Conservation (phyloP, 2,113 vertebrate genomes). For the Stegastes partitus region DNA sequence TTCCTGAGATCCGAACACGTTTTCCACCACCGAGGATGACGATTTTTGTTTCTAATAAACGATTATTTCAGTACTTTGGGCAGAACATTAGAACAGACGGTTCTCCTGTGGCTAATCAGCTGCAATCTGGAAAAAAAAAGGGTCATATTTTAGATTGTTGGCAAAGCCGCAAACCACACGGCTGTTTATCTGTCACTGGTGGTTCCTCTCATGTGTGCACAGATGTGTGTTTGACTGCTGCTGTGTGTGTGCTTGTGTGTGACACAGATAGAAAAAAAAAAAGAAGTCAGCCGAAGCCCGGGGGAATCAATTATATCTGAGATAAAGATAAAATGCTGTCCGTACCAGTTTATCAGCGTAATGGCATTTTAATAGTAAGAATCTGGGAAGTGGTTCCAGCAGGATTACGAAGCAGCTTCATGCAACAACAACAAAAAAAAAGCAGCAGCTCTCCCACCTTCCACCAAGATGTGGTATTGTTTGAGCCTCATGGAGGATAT, state of each 20-base stretch:
- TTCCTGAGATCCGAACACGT: background rate
- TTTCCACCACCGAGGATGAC: background rate
- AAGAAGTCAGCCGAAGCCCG: background rate
- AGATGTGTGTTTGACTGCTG: slow-evolving; percentile 1
- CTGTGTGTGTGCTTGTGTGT: background rate
- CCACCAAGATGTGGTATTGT: slow-evolving; percentile 69
- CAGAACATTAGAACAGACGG: slow-evolving; percentile 24
- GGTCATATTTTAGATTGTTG: slow-evolving; percentile 49
- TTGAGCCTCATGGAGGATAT: slow-evolving; percentile 70
- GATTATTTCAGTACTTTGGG: slow-evolving; percentile 16
- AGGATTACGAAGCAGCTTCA: slow-evolving; percentile 5
- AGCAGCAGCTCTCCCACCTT: slow-evolving; percentile 24
- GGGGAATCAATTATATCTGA: background rate
- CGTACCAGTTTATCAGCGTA: slow-evolving; percentile 7
- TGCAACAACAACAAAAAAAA: slow-evolving; percentile 1
- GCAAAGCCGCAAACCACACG: slow-evolving; percentile 55
- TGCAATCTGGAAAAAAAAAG: slow-evolving; percentile 40
- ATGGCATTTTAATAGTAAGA: slow-evolving; percentile 9
- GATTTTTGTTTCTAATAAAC: slow-evolving; percentile 16
- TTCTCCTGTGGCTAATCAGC: slow-evolving; percentile 43
- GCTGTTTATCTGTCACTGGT: slow-evolving; percentile 35
- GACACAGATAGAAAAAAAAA: background rate
- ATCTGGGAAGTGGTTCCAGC: background rate
- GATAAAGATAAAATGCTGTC: background rate
- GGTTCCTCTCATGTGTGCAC: slow-evolving; percentile 25